Evolutionary conservation across 2,888 invertebrate genomes (phyloP), one percentile per base, ranked within the genome.

Genomic region (Microctonus hyperodae): DNA sequence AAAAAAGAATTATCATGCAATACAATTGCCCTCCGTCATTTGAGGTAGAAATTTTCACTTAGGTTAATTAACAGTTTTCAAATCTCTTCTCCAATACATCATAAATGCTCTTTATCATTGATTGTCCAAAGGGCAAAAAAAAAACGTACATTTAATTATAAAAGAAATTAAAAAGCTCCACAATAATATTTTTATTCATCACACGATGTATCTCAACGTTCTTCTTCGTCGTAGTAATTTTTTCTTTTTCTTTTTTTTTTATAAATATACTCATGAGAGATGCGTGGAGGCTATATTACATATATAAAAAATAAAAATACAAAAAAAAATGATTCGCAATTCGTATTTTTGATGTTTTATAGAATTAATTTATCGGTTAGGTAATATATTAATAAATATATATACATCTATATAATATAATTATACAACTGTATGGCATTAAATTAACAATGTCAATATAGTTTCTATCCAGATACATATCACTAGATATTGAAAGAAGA

Each of bases 391-490:
- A 20, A 16, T 9, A 1, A 50, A 50, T 40, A 22, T 20, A 50
- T 50, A 44, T 16, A 63, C 20, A 57, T 66, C 64, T 63, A 62
- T 56, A 62, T 33, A 76, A 44, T 25, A 44, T 28, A 44, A 44
- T 25, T 31, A 59, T 57, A 57, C 37, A 69, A 72, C 68, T 73
- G 16, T 44, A n/a, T 44, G 70, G 69, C 71, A 77, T 78, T 74
- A 78, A 78, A 74, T 76, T n/a, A 20, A 44, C 3, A 78, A 72
- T 71, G 55, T 63, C 73, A 68, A 75, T 75, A 80, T 77, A 44
- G 16, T n/a, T 78, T 79, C 78, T 79, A 81, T 78, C 75, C 71
- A 68, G 76, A 76, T 78, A 76, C 79, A 80, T 81, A 81, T 81
- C 79, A 80, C 70, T 81, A 81, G 76, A 23, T 60, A 23, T 20